phyloP scores from a whole-genome alignment of 2,113 vertebrate genomes.

The Pollimyrus isidori region DNA sequence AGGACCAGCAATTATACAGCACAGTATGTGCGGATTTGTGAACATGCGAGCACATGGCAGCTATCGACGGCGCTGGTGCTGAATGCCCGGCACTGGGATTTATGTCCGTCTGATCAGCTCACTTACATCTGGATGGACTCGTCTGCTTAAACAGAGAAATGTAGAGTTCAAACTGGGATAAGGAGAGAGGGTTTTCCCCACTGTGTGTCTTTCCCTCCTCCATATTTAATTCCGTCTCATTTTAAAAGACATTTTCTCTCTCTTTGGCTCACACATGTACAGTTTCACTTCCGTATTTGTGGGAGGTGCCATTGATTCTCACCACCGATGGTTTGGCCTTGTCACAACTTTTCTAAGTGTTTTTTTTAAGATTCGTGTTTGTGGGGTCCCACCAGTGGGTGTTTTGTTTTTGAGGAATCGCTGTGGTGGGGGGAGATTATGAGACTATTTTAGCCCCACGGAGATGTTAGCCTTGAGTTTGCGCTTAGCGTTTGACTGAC shows the following conservation, averaged over 20 bases:
- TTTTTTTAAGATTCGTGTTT: neutral
- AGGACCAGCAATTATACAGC: neutral
- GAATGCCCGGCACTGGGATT: neutral
- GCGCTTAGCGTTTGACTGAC: neutral
- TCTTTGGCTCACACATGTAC: neutral
- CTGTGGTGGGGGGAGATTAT: neutral
- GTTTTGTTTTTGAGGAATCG: neutral
- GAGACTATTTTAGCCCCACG: neutral
- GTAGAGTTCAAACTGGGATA: neutral
- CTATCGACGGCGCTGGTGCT: neutral
- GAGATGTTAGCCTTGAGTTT: neutral
- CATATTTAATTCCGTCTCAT: neutral
- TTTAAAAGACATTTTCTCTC: neutral
- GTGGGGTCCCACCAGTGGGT: neutral
- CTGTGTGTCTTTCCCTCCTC: neutral
- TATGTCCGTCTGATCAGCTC: neutral
- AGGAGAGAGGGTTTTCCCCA: neutral
- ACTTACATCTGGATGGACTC: neutral
- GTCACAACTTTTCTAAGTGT: neutral
- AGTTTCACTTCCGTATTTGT: neutral
- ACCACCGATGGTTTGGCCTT: neutral
- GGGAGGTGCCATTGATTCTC: neutral
- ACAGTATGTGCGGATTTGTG: neutral
- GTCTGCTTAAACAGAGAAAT: neutral
- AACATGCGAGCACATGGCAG: neutral